These are phyloP conservation scores for Catharus minimus DNA, from an alignment of 2,113 vertebrate species.

Conservation along the genomic window DNA sequence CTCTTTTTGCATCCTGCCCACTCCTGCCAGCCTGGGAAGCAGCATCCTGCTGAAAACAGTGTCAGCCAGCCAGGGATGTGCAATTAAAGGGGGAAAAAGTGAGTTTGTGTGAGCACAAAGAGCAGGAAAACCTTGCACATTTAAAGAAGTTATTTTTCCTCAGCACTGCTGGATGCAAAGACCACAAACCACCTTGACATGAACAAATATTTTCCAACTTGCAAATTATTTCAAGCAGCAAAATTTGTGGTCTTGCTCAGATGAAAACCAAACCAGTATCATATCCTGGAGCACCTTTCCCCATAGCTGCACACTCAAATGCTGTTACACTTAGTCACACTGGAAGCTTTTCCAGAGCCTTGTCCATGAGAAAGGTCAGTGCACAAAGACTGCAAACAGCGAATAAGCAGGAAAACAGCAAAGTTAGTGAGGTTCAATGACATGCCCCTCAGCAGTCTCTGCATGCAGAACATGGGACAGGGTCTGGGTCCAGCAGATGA, in stretches of 20 bases:
- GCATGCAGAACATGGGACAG: neutral
- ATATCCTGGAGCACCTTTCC: neutral
- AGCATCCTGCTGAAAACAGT: neutral
- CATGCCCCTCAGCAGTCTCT: neutral
- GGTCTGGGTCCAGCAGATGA: neutral
- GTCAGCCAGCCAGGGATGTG: neutral
- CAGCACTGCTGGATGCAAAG: neutral
- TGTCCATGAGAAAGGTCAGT: neutral
- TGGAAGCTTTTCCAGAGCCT: neutral
- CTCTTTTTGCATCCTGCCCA: neutral
- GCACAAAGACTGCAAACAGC: neutral
- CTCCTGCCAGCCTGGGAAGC: neutral
- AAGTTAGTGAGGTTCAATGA: neutral
- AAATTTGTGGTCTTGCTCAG: neutral
- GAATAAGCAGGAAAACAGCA: neutral
- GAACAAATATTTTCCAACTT: neutral
- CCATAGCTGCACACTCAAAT: neutral
- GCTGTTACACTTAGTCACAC: neutral
- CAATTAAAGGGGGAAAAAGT: neutral
- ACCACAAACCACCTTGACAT: neutral
- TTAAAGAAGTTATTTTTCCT: neutral
- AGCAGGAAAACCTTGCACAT: neutral
- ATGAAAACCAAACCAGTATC: neutral
- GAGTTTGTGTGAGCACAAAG: neutral
- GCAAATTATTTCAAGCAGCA: neutral